Evolutionary conservation across 2,797 vertebrate species (phyloP).

Genomic region (Gymnopithys bicolor): DNA sequence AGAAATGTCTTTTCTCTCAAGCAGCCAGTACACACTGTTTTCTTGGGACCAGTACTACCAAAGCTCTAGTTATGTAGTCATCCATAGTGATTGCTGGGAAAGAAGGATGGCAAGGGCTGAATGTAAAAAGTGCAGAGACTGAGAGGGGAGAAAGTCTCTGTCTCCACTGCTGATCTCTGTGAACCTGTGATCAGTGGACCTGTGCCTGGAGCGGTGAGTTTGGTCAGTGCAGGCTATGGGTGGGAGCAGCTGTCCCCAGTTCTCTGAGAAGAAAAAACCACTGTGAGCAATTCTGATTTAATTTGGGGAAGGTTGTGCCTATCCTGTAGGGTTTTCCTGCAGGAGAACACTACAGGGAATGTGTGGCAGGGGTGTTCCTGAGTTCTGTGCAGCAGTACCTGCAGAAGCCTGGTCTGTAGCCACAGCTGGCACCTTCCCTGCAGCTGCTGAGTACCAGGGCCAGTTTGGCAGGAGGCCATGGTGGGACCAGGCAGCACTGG

Average conservation of each 20-base stretch:
- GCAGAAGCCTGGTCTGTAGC: neutral
- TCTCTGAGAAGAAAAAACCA: neutral
- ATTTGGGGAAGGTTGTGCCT: neutral
- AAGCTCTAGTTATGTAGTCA: neutral
- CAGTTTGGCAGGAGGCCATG: neutral
- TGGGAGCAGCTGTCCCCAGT: neutral
- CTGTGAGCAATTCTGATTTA: neutral
- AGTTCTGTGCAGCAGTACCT: neutral
- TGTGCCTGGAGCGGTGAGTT: neutral
- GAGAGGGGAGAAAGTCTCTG: neutral
- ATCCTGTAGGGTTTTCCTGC: neutral
- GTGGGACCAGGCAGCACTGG: neutral
- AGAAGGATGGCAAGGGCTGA: neutral
- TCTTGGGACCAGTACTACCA: neutral
- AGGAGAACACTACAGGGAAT: neutral
- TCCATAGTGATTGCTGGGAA: fast-evolving
- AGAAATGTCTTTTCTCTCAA: neutral
- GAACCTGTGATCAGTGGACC: neutral
- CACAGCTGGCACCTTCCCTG: neutral
- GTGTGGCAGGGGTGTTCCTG: neutral
- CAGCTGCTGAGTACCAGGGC: neutral
- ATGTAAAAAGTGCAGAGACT: neutral
- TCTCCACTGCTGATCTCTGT: neutral
- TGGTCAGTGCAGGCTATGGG: neutral
- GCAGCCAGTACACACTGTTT: neutral